Conservation (phyloP, 2,888 invertebrate genomes). For the Esperia sulphurella region DNA sequence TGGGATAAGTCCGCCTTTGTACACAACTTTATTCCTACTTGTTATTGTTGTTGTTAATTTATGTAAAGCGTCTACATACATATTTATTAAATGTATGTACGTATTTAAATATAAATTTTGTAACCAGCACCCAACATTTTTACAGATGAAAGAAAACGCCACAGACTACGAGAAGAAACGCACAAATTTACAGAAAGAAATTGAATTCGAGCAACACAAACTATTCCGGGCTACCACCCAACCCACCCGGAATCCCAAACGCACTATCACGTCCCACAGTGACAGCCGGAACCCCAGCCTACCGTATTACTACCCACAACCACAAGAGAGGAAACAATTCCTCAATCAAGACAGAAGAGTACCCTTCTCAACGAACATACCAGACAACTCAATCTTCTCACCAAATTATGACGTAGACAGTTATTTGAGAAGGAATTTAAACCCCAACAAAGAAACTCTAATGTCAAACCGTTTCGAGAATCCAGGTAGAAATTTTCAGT, state of each 20-base stretch:
- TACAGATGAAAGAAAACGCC: constrained; percentile 72
- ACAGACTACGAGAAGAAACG: constrained; percentile 68
- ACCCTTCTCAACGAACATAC: constrained; percentile 67
- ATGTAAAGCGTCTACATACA: too few relatives aligned
- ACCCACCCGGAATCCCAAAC: constrained; percentile 12
- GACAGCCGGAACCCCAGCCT: constrained; percentile 36
- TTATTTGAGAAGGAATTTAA: constrained; percentile 59
- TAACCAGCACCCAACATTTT: constrained; percentile 8
- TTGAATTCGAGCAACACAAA: constrained; percentile 53
- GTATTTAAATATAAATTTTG: too few relatives aligned
- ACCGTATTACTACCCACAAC: not conserved
- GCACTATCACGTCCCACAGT: constrained; percentile 33
- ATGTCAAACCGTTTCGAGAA: constrained; percentile 15
- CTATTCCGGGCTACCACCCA: constrained; percentile 29
- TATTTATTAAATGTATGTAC: too few relatives aligned
- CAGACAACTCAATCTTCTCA: constrained; percentile 61
- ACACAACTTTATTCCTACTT: too few relatives aligned
- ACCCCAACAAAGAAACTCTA: constrained; percentile 43
- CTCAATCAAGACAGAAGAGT: constrained; percentile 30
- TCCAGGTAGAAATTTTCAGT: not conserved
- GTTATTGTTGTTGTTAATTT: too few relatives aligned
- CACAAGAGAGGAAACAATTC: constrained; percentile 23
- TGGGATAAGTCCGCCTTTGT: too few relatives aligned
- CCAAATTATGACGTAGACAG: constrained; percentile 63
- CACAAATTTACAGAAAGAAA: constrained; percentile 67